Evolutionary conservation across 1,140 invertebrate genomes (phyloP), one percentile per base, ranked within the genome.

Genomic region (Ylistrum balloti): DNA sequence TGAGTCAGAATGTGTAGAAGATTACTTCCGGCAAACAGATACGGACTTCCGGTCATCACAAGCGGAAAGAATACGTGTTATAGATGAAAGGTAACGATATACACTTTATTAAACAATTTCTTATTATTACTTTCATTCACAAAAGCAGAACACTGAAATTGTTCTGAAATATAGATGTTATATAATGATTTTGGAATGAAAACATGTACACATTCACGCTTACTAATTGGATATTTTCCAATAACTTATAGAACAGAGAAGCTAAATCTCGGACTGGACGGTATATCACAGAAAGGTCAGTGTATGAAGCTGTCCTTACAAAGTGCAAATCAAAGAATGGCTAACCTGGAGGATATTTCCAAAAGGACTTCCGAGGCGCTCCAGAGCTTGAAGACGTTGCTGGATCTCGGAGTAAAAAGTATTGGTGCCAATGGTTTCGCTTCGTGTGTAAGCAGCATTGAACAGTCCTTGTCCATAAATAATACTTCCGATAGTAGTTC

Each of bases 1-100:
- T 96, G 99, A 99, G 96, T 99, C 99, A 96, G 99, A 99, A 94
- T 99, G 99, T 95, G 98, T 99, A 35, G 95, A 95, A 89, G 95
- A 95, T 33, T 99, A 99, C 95, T 98, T 98, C 94, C 94, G 97
- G 86, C 97, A 97, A 91, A 97, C 98, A 96, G 98, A 99, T 96
- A 97, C 97, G 86, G 98, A 98, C 95, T 96, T 98, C 91, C 98
- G 98, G 94, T 98, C 98, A 96, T 98, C 98, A 74, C 22, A 74
- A 74, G 56, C n/a, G n/a, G 56, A 74, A 74, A 74, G 56, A 74
- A 28, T 74, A 74, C 56, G 56, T 28, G 56, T 74, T 17, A 74
- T 74, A n/a, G n/a, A 74, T 74, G 56, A 74, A 28, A 74, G 56
- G 56, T 74, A n/a, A n/a, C n/a, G n/a, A n/a, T n/a, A n/a, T n/a